Conservation (phyloP, 92 coral and sea anemone genomes). For the Heteractis magnifica region DNA sequence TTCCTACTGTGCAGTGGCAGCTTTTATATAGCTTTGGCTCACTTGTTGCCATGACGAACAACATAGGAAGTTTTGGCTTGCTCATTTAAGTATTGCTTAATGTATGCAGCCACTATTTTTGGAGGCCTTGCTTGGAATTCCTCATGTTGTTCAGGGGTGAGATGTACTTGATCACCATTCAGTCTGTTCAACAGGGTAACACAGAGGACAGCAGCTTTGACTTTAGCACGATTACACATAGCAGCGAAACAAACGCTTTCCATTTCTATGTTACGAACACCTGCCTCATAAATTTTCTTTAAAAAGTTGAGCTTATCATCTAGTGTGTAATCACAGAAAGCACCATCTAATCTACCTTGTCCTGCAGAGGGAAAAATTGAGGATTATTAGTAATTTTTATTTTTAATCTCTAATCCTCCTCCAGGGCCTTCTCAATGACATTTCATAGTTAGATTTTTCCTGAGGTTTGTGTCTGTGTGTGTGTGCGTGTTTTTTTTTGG, state of each 20-base stretch:
- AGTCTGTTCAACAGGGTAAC: constrained; percentile 87
- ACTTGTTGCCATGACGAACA: constrained; percentile 18
- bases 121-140: constrained; percentile 87
- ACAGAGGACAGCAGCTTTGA: constrained; percentile 87
- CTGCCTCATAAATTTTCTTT: constrained; percentile 59
- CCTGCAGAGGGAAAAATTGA: constrained; percentile 42
- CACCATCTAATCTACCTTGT: constrained; percentile 93
- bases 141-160: constrained; percentile 64
- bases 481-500: too few relatives aligned
- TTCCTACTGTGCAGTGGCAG: background rate
- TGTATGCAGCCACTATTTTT: constrained; percentile 68
- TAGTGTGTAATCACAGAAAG: constrained; percentile 92
- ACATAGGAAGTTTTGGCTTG: background rate
- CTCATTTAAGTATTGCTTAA: constrained; percentile 56
- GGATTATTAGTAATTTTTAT: background rate
- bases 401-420: background rate
- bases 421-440: too few relatives aligned
- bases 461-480: too few relatives aligned
- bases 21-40: constrained; percentile 31
- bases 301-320: constrained; percentile 78
- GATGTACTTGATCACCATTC: constrained; percentile 71
- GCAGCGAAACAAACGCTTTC: constrained; percentile 94
- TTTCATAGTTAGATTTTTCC: too few relatives aligned
- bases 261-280: constrained; percentile 94
- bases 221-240: constrained; percentile 89